Conservation (phyloP, 2,113 vertebrate species). For the Planiliza haematocheilus region DNA sequence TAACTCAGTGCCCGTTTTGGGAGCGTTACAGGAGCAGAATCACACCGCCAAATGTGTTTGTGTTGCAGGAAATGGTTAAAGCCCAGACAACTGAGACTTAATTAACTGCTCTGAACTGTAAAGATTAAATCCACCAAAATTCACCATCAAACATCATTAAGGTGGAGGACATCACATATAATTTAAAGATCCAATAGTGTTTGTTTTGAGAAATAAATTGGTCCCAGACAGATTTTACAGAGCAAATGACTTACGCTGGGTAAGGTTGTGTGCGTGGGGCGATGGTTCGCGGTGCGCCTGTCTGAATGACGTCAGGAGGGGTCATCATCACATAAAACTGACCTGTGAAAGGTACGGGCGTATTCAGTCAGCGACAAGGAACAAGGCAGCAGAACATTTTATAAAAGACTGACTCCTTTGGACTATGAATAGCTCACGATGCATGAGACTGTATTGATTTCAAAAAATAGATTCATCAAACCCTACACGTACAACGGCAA, state of each 20-base stretch:
- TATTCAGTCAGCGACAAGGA: slow-evolving; percentile 4
- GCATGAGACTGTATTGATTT: not conserved
- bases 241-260: slow-evolving; percentile 82
- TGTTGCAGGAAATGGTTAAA: not conserved
- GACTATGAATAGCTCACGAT: too few relatives aligned
- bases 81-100: not conserved
- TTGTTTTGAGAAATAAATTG: slow-evolving; percentile 1
- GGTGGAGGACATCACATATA: too few relatives aligned
- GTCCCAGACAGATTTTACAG: not conserved
- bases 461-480: too few relatives aligned
- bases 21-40: not conserved
- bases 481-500: too few relatives aligned
- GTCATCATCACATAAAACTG: slow-evolving; percentile 96
- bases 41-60: not conserved
- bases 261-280: slow-evolving; percentile 89
- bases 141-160: not conserved
- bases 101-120: slow-evolving; percentile 5
- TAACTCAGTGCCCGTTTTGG: not conserved
- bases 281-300: slow-evolving; percentile 86
- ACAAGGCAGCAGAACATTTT: not conserved
- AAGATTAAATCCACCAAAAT: slow-evolving; percentile 9
- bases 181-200: too few relatives aligned
- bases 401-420: not conserved
- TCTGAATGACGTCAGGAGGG: slow-evolving; percentile 88
- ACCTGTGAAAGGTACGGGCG: slow-evolving; percentile 72